Evolutionary conservation across 2,797 vertebrate genomes (phyloP).

Genomic region (Eremophila alpestris): DNA sequence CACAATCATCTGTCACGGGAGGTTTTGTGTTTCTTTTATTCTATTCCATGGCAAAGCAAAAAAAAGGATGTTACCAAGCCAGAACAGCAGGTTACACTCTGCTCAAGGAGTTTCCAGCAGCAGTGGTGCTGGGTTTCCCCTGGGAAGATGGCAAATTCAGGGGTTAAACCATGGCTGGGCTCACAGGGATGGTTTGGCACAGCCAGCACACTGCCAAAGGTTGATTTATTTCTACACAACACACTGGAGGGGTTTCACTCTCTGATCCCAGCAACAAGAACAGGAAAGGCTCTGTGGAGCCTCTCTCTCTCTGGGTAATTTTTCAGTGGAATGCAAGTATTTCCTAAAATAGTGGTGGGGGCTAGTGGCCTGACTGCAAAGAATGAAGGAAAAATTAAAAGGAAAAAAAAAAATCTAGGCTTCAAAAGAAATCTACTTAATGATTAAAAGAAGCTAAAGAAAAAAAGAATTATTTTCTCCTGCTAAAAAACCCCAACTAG

Average conservation of each 20-base stretch:
- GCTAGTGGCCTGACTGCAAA: neutral
- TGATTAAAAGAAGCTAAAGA: neutral
- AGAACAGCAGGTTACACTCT: neutral
- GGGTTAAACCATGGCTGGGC: neutral
- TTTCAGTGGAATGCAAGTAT: conserved; percentile 19
- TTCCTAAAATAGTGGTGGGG: neutral
- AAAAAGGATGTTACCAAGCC: neutral
- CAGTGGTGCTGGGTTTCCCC: neutral
- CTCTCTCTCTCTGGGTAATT: neutral
- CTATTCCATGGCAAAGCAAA: neutral
- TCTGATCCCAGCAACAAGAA: conserved; percentile 41
- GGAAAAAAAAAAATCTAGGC: neutral
- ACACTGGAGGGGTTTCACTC: neutral
- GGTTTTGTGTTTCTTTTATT: neutral
- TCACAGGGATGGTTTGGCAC: neutral
- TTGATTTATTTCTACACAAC: neutral
- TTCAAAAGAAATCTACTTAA: neutral
- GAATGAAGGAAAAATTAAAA: neutral
- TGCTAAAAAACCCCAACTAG: neutral
- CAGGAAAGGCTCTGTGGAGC: neutral
- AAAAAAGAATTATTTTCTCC: neutral
- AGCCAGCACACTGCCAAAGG: neutral
- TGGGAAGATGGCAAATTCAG: neutral
- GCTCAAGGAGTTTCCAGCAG: neutral
- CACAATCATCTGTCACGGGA: neutral